phyloP scores from a whole-genome alignment of 2,113 vertebrate genomes.

The Hylia prasina region DNA sequence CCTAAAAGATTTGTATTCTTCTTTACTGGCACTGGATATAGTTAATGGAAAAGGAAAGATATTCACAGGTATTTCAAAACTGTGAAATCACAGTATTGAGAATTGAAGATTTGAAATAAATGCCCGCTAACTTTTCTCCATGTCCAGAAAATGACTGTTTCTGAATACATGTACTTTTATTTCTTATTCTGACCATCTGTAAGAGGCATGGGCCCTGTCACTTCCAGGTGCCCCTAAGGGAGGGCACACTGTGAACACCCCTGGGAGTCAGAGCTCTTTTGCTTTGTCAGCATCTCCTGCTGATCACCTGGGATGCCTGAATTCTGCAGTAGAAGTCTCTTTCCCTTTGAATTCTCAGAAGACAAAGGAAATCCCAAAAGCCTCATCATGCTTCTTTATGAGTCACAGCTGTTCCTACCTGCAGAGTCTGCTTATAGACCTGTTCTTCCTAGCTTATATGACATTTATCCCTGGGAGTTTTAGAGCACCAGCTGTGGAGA shows the following conservation, averaged over 20 bases:
- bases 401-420: conserved; percentile 14
- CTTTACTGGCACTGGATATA: background rate
- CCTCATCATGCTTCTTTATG: background rate
- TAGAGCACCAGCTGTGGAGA: background rate
- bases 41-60: background rate
- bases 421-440: background rate
- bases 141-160: background rate
- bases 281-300: background rate
- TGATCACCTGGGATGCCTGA: background rate
- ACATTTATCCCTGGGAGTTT: background rate
- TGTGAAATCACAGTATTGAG: background rate
- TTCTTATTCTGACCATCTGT: background rate
- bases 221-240: accelerated
- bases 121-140: background rate
- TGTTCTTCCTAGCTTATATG: background rate
- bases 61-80: background rate
- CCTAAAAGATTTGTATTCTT: background rate
- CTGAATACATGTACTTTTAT: background rate
- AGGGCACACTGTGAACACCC: accelerated
- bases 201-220: background rate
- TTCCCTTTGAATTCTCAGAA: background rate
- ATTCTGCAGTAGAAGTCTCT: background rate
- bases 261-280: background rate
- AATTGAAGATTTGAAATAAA: background rate
- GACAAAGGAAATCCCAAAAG: background rate